Evolutionary conservation across 2,113 vertebrate species (phyloP), one percentile per base, ranked within the genome.

Genomic region (Chionis minor): DNA sequence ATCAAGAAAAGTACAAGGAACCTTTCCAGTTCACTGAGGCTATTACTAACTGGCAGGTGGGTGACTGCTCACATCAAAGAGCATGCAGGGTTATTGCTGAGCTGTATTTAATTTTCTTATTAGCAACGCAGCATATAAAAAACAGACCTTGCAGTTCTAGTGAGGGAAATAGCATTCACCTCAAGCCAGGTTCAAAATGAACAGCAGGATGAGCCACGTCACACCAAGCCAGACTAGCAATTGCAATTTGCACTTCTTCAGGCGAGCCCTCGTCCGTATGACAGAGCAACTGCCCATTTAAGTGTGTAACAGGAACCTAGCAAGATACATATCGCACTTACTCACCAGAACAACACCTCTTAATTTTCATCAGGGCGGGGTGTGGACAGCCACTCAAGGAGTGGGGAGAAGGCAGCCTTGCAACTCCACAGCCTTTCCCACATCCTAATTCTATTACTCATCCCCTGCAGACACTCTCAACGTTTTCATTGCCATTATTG

Each of bases 231-330:
- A 91, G 44, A 30, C 42, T 10, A 74, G 35, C 18, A 44, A 79
- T 1, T 67, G 20, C 52, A 87, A 79, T 82, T 63, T 56, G 40
- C 40, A 65, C 87, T 87, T 91, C 56, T 47, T 81, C 70, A 89
- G 59, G 52, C 0, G 1, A 92, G 61, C 14, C 59, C 19, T 67
- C 0, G 0, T 42, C 55, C 3, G 0, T 30, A 32, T 20, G 23
- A 67, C 52, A 90, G 52, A 87, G 18, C 0, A 2, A 67, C 47
- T 42, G 23, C 26, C 33, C 40, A 15, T 15, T 49, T 45, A 74
- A 33, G 22, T 5, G 2, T 47, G 42, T 30, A 58, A 74, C 47
- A 75, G 61, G 62, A 92, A 87, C 52, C 9, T 32, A 65, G 44
- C 20, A 58, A 81, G 73, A 58, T 7, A 63, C 4, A 24, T 23